phyloP scores from a whole-genome alignment of 2,113 vertebrate genomes.

The Callorhinus ursinus region DNA sequence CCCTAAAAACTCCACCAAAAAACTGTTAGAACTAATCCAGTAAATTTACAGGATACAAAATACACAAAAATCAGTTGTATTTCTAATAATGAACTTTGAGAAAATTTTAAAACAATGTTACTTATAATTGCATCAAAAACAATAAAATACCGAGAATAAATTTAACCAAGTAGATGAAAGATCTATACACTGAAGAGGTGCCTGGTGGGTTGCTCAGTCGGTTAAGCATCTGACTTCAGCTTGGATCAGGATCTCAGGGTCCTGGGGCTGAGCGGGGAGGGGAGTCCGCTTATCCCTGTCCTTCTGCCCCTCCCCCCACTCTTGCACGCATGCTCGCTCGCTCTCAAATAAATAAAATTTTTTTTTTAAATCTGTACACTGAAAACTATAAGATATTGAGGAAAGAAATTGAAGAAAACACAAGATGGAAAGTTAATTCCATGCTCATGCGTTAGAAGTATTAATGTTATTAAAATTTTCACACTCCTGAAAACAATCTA shows the following conservation, averaged over 20 bases:
- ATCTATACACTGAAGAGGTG: background rate
- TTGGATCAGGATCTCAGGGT: background rate
- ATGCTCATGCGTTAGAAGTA: background rate
- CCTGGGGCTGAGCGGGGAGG: too few relatives aligned
- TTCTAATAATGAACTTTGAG: background rate
- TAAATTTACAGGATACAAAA: background rate
- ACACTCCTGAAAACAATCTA: background rate
- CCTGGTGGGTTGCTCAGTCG: background rate
- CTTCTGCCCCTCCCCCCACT: too few relatives aligned
- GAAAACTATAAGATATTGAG: background rate
- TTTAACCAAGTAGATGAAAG: background rate
- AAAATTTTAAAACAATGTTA: background rate
- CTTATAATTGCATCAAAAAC: background rate
- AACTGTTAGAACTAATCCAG: background rate
- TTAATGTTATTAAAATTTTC: background rate
- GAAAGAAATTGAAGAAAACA: background rate
- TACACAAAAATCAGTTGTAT: background rate
- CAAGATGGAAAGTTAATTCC: background rate
- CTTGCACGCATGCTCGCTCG: accelerated
- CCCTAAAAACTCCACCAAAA: background rate
- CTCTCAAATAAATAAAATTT: background rate
- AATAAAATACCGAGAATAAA: background rate
- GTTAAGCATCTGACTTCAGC: background rate
- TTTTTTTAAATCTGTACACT: background rate
- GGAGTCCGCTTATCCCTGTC: too few relatives aligned